Conservation (phyloP, 2,888 invertebrate genomes). For the Tillus elongatus region DNA sequence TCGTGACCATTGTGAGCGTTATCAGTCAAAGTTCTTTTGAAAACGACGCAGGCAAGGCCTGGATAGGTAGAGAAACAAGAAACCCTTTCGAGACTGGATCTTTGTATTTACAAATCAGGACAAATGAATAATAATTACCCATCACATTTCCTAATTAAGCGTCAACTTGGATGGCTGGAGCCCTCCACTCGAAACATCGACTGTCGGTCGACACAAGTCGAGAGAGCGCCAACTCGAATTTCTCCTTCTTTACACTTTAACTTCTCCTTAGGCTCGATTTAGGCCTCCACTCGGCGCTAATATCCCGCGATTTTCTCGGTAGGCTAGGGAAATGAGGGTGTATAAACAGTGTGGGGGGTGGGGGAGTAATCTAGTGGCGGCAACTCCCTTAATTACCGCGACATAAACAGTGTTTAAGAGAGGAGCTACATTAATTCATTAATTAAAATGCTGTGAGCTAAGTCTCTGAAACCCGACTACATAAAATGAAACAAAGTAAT, state of each 20-base stretch:
- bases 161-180: slow-evolving; percentile 9
- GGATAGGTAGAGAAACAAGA: not conserved
- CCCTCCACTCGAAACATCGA: slow-evolving; percentile 17
- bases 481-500: slow-evolving; percentile 28
- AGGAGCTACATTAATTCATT: slow-evolving; percentile 45
- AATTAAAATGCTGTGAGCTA: slow-evolving; percentile 42
- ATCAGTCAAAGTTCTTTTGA: too few relatives aligned
- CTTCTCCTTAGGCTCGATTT: slow-evolving; percentile 38
- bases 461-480: slow-evolving; percentile 32
- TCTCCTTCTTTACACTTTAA: slow-evolving; percentile 33
- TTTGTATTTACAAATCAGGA: slow-evolving; percentile 25
- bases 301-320: slow-evolving; percentile 4
- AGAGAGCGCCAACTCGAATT: slow-evolving; percentile 16
- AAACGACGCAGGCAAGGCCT: too few relatives aligned
- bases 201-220: slow-evolving; percentile 8
- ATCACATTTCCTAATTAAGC: slow-evolving; percentile 33
- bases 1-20: too few relatives aligned
- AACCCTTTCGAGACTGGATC: slow-evolving; percentile 6
- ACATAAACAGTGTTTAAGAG: slow-evolving; percentile 45
- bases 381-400: slow-evolving; percentile 43
- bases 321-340: not conserved
- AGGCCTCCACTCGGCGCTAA: slow-evolving; percentile 27
- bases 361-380: slow-evolving; percentile 33
- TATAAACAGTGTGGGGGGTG: slow-evolving; percentile 1
- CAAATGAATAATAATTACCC: slow-evolving; percentile 34